Evolutionary conservation across 64 coral and sea anemone species (phyloP).

Genomic region (Orbicella faveolata): DNA sequence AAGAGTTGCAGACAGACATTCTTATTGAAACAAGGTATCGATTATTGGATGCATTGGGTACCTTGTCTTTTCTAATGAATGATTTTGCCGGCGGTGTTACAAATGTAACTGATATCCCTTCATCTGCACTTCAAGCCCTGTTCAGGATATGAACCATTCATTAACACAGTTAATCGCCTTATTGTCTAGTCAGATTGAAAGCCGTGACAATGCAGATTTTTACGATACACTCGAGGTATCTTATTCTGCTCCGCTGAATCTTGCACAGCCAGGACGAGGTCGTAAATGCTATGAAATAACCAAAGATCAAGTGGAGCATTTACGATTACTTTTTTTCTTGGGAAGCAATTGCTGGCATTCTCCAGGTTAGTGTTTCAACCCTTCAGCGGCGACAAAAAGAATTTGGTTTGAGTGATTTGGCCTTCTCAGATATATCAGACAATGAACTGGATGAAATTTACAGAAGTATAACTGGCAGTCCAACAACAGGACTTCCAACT

Average conservation of each 20-base stretch:
- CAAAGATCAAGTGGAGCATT: constrained; percentile 44
- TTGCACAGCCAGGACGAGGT: constrained; percentile 30
- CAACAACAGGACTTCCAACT: constrained; percentile 55
- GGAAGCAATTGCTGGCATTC: constrained; percentile 61
- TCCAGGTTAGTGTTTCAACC: constrained; percentile 61
- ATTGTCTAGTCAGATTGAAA: background rate
- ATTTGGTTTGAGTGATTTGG: constrained; percentile 59
- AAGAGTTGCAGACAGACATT: background rate
- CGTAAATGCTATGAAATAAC: constrained; percentile 34
- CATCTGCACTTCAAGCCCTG: background rate
- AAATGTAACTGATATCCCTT: constrained; percentile 22
- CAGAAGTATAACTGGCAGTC: constrained; percentile 17
- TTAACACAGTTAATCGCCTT: constrained; percentile 8
- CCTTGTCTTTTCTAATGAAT: constrained; percentile 6
- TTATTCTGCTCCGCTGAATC: constrained; percentile 34
- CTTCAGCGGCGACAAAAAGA: constrained; percentile 53
- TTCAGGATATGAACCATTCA: constrained; percentile 39
- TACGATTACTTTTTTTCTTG: constrained; percentile 82
- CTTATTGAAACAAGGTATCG: constrained; percentile 10
- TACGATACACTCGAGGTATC: background rate
- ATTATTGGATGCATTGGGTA: constrained; percentile 58
- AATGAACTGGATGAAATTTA: constrained; percentile 75
- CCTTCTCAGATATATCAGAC: constrained; percentile 62
- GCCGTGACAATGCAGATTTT: background rate
- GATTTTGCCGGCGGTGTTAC: constrained; percentile 16